Base-by-base conservation (phyloP, 2,888 invertebrate species). In the Hipparchia sbordonii region DNA sequence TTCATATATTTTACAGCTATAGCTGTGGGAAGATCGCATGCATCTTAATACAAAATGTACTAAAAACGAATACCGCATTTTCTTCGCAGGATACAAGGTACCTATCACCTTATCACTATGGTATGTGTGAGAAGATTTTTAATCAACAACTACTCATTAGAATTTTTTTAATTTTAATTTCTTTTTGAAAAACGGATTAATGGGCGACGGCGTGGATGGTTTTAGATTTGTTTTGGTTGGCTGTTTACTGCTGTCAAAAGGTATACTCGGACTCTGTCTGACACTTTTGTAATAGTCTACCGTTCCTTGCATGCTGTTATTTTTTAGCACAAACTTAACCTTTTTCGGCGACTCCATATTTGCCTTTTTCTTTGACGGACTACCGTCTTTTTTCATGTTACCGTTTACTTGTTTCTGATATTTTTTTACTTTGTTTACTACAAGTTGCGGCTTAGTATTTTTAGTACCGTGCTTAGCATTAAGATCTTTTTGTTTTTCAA, bases 181-280 rank as follows among this genome's bases (percentile, higher is more conserved):
- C 79, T 92, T 95, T 80, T 95, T 96, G 80, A 96, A 96, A 87
- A 97, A 97, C 0, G 97, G 97, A 87, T 97, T 96, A 1, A 97
- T 96, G 0, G 97, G 97, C 0, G 96, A 96, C 0, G 96, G 95
- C 1, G 95, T 92, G 0, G 95, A 94, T 0, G 95, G 95, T 82
- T 97, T 97, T 2, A 97, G 85, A n/a, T 97, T 95, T 0, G 97
- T 96, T 79, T 96, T 96, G 0, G 84, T 84, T 0, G 98, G 98
- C 79, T 94, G 95, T 71, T 95, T 96, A 23, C 92, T 93, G 0
- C 96, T 95, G 83, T 97, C 97, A 77, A 94, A 97, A 0, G 97
- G 97, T 76, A 97, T 95, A 7, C 94, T 95, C 0, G 97, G 97
- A 59, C 97, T 97, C 68, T 95, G 95, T 63, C 94, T 89, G 0